Evolutionary conservation across 2,888 invertebrate species (phyloP).

Genomic region (Hyposoter didymator): DNA sequence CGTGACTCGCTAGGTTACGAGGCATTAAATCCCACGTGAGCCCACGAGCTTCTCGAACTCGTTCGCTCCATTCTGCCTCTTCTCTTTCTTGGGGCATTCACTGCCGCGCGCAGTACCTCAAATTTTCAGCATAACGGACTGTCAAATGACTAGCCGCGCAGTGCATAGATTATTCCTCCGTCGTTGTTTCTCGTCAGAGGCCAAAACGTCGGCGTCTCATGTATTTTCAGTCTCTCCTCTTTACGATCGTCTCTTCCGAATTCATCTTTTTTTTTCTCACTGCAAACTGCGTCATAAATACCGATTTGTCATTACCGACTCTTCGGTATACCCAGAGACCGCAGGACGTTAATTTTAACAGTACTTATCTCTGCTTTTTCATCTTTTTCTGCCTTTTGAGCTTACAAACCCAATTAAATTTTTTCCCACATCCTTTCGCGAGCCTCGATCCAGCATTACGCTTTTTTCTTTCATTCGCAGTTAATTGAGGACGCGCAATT

Average conservation of each 20-base stretch:
- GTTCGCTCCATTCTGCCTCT: conserved; percentile 28
- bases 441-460: conserved; percentile 3
- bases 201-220: conserved; percentile 14
- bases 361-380: neutral
- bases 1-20: conserved; percentile 54
- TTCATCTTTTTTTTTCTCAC: neutral
- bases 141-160: conserved; percentile 56
- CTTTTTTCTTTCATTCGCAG: neutral
- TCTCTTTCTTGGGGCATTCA: conserved; percentile 32
- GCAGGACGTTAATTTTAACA: conserved; percentile 36
- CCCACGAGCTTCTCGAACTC: conserved; percentile 52
- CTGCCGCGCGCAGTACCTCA: conserved; percentile 25
- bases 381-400: neutral
- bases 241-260: neutral
- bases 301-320: conserved; percentile 18
- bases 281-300: conserved; percentile 27
- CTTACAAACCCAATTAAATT: conserved; percentile 38
- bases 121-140: conserved; percentile 58
- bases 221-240: conserved; percentile 13
- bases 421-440: conserved; percentile 5
- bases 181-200: conserved; percentile 51
- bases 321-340: neutral
- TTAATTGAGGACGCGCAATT: conserved; percentile 34
- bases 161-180: conserved; percentile 37
- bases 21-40: conserved; percentile 60